Percentiles rank a stretch among this genome's conserved stretches.
Conservation (phyloP, 2,113 vertebrate genomes). For the Salminus brasiliensis region DNA sequence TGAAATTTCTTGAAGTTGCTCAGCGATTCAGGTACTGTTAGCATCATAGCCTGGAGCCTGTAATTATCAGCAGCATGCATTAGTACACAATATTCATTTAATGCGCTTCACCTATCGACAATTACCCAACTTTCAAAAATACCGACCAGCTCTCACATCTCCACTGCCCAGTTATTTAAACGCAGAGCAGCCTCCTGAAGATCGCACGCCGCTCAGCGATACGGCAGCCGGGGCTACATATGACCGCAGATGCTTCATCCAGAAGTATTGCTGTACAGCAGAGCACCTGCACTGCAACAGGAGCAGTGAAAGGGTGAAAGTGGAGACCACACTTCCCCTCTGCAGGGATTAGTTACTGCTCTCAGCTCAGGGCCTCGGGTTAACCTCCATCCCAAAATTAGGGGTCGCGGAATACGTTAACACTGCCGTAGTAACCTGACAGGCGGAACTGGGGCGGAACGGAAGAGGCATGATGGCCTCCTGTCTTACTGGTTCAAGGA, state of each 20-base stretch:
- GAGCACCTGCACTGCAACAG: neutral
- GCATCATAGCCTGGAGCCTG: no score
- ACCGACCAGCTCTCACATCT: no score
- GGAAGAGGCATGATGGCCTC: neutral
- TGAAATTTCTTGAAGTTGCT: no score
- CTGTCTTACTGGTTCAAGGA: neutral
- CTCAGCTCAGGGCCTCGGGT: conserved; percentile 16
- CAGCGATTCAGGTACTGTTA: no score
- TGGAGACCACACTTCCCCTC: neutral
- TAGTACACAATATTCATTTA: no score
- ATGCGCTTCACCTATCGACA: no score
- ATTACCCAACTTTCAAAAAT: no score
- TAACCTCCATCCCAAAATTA: conserved; percentile 14
- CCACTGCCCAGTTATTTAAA: no score
- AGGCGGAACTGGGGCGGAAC: neutral
- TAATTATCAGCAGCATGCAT: no score
- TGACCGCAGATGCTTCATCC: no score
- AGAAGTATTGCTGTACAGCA: neutral
- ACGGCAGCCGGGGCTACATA: neutral
- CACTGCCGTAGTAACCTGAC: neutral
- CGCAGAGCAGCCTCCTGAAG: no score
- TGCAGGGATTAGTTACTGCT: conserved; percentile 24
- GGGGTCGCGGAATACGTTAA: conserved; percentile 8
- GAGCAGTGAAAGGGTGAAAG: neutral
- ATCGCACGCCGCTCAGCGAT: no score